Percentiles rank a stretch among this genome's conserved stretches.
Conservation (phyloP, 2,888 invertebrate genomes). For the Meiosimyza platycephala region DNA sequence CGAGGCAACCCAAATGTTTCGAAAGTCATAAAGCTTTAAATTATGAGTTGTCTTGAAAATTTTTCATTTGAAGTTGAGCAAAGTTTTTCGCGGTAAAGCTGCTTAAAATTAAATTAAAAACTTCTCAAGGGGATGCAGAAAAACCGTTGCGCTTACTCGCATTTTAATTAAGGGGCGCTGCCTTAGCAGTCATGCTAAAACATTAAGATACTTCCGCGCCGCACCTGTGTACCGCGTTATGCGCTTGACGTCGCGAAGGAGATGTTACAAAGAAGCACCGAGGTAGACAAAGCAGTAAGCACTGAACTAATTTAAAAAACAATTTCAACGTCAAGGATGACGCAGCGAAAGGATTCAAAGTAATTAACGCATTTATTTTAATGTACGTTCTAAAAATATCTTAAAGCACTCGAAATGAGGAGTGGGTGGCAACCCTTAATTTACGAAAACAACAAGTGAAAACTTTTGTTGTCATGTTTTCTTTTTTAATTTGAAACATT, state of each 20-base stretch:
- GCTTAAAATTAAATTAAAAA: constrained; percentile 34
- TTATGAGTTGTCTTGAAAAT: too few relatives aligned
- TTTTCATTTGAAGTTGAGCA: too few relatives aligned
- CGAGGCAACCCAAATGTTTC: too few relatives aligned
- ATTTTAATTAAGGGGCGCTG: constrained; percentile 18
- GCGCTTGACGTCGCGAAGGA: neutral
- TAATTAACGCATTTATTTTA: constrained; percentile 35
- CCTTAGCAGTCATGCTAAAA: too few relatives aligned
- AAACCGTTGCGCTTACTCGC: constrained; percentile 1
- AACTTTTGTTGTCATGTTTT: too few relatives aligned
- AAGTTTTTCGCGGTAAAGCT: constrained; percentile 10
- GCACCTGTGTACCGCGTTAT: neutral
- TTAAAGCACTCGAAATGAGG: neutral
- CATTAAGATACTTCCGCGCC: neutral
- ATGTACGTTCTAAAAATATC: constrained; percentile 17
- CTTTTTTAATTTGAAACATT: neutral
- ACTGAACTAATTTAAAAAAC: constrained; percentile 29
- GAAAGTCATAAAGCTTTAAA: too few relatives aligned
- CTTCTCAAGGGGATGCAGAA: neutral
- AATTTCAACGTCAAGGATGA: constrained; percentile 20
- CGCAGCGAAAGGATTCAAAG: neutral
- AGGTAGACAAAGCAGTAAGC: neutral
- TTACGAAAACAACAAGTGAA: too few relatives aligned
- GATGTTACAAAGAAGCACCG: neutral
- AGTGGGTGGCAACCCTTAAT: constrained; percentile 11